These are phyloP conservation scores for Ginglymostoma cirratum DNA, from an alignment of 2,113 vertebrate species.

Conservation along the genomic window DNA sequence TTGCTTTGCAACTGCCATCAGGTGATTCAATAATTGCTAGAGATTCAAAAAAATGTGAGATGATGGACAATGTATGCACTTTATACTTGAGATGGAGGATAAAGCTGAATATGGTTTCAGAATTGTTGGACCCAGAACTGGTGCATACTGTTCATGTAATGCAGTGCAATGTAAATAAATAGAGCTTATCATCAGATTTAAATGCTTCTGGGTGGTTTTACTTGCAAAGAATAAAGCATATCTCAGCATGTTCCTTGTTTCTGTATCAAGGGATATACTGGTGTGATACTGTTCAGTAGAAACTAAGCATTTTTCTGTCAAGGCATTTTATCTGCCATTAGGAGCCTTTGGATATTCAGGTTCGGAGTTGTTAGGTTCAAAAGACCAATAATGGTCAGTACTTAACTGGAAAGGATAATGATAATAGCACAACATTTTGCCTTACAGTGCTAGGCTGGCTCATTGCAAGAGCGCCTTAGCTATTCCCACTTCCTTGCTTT, in stretches of 20 bases:
- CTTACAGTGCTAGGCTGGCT: too few relatives aligned
- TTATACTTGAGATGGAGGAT: too few relatives aligned
- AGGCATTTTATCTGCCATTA: not conserved
- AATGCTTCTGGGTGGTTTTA: not conserved
- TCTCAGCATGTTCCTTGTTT: conserved; percentile 39
- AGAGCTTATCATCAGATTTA: not conserved
- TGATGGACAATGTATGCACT: too few relatives aligned
- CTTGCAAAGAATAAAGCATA: conserved; percentile 18
- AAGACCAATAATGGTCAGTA: not conserved
- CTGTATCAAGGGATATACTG: conserved; percentile 40
- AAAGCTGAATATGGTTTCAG: not conserved
- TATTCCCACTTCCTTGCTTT: too few relatives aligned
- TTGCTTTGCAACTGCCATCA: not conserved
- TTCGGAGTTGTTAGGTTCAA: not conserved
- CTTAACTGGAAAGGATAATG: not conserved
- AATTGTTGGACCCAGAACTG: not conserved
- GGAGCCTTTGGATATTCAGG: not conserved
- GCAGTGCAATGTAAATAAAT: conserved; percentile 40
- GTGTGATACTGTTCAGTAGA: not conserved
- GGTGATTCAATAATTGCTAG: not conserved
- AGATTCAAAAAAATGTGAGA: too few relatives aligned
- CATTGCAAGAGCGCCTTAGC: too few relatives aligned
- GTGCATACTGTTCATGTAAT: conserved; percentile 41
- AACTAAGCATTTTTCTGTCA: not conserved
- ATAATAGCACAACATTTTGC: too few relatives aligned